Base-by-base conservation (phyloP, 2,888 invertebrate species). In the Dicycla oo region DNA sequence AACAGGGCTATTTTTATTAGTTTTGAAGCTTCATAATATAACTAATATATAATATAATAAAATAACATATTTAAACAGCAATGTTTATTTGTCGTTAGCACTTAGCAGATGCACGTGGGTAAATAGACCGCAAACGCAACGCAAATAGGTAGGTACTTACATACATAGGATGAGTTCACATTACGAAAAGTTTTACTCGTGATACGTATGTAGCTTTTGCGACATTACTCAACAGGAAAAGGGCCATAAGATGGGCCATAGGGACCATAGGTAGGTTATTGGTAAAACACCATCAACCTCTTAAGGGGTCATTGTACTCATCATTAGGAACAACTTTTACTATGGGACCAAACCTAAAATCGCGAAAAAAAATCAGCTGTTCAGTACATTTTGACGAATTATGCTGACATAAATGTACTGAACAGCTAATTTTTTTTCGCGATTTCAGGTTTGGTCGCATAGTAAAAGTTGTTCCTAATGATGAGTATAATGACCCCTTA, bases 221-320 rank as follows among this genome's bases (percentile, higher is more conserved):
- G 49, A 64, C 49, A 60, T 54, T 18, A 30, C 20, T 15, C 53
- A 15, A 65, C 65, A 80, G 66, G 75, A 80, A 80, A 76, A 80
- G 65, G 75, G 80, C 26, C 34, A 43, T 23, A 34, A 49, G 58
- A 64, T 47, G 30, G 18, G 6, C 11, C 13, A 51, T 30, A 47
- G 10, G 18, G n/a, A 1, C 18, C 15, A 61, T 43, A 26, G 5
- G 15, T 40, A 53, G 13, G 20, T 51, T 63, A 60, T 15, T 53
- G 6, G n/a, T n/a, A n/a, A n/a, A n/a, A n/a, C n/a, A n/a, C n/a
- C n/a, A n/a, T n/a, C n/a, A n/a, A n/a, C n/a, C n/a, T n/a, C n/a
- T n/a, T n/a, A n/a, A n/a, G n/a, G n/a, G n/a, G n/a, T n/a, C n/a
- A n/a, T n/a, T n/a, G n/a, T n/a, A n/a, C n/a, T n/a, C n/a, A n/a